Conservation (phyloP, 2,113 vertebrate species). For the Psilopogon haemacephalus region DNA sequence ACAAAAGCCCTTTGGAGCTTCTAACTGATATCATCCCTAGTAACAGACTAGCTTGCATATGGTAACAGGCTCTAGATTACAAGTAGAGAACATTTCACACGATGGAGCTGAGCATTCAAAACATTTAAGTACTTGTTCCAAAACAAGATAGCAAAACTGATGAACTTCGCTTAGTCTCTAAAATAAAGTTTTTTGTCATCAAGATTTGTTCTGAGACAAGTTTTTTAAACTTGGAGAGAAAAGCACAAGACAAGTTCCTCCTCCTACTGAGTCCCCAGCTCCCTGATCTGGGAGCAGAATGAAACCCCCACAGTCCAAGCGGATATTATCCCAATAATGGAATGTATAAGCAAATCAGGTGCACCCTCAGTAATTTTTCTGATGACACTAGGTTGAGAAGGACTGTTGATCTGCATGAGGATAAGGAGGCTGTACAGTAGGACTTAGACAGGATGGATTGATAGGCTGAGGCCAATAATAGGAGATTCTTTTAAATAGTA, state of each 20-base stretch:
- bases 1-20: background rate
- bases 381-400: no score
- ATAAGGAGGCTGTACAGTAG: no score
- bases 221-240: background rate
- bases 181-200: background rate
- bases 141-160: background rate
- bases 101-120: background rate
- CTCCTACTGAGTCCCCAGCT: background rate
- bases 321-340: background rate
- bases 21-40: background rate
- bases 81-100: background rate
- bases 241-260: background rate
- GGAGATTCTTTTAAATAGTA: background rate
- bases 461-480: no score
- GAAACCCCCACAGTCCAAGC: background rate
- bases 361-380: no score
- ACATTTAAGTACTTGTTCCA: background rate
- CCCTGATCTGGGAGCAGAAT: background rate
- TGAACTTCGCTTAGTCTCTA: background rate
- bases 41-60: background rate
- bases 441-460: no score
- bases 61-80: background rate
- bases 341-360: no score
- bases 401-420: no score
- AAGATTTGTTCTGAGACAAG: background rate